Conservation (phyloP, 2,888 invertebrate species). For the Stegana nigrithorax region DNA sequence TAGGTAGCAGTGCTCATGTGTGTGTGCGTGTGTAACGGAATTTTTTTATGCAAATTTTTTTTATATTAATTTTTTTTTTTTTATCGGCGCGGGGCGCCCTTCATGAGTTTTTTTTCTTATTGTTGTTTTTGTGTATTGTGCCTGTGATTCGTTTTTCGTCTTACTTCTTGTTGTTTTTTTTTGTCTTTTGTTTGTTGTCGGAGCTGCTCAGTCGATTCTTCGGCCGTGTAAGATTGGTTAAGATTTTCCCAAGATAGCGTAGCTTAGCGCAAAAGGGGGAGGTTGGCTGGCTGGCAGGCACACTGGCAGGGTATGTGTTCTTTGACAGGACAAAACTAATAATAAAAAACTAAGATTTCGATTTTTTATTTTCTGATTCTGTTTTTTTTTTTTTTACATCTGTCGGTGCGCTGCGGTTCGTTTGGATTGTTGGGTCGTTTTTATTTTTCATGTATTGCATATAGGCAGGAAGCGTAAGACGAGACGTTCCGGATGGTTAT, state of each 20-base stretch:
- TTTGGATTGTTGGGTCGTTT: no score
- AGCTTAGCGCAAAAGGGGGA: slow-evolving; percentile 25
- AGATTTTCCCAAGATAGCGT: slow-evolving; percentile 66
- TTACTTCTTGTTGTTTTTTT: slow-evolving; percentile 18
- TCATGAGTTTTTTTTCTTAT: slow-evolving; percentile 38
- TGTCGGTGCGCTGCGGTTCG: no score
- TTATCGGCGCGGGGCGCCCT: no score
- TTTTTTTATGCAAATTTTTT: slow-evolving; percentile 68
- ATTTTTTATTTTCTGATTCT: background rate
- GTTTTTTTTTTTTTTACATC: background rate
- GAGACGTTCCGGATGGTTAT: background rate
- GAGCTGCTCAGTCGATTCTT: slow-evolving; percentile 30
- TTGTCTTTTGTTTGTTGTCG: slow-evolving; percentile 32
- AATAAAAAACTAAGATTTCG: background rate
- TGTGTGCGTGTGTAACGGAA: slow-evolving; percentile 61
- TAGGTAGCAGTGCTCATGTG: slow-evolving; percentile 40
- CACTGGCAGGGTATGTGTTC: no score
- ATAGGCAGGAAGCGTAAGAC: no score
- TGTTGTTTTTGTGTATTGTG: slow-evolving; percentile 29
- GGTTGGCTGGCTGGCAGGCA: slow-evolving; percentile 26
- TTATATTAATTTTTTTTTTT: slow-evolving; percentile 62
- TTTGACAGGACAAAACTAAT: no score
- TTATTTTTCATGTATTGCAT: background rate
- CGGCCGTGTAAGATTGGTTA: slow-evolving; percentile 57
- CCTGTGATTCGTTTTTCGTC: slow-evolving; percentile 43